Percentiles rank a stretch among this genome's conserved stretches.
These are phyloP conservation scores for Antennarius striatus DNA, from an alignment of 2,113 vertebrate species.

Conservation along the genomic window DNA sequence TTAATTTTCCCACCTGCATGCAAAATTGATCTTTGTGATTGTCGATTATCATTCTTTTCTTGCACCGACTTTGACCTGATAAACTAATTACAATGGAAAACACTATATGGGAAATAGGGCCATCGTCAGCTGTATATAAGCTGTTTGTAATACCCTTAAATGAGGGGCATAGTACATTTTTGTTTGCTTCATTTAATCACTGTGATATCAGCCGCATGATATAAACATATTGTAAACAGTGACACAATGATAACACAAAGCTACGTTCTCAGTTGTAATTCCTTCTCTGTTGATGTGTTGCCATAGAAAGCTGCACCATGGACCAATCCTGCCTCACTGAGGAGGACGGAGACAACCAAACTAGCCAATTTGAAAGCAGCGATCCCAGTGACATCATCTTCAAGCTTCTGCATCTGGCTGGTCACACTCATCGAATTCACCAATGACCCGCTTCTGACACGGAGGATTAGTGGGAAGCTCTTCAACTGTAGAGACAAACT, in stretches of 20 bases:
- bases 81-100: too few relatives aligned
- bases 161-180: background rate
- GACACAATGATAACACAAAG: background rate
- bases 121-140: background rate
- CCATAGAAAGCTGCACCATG: slow-evolving; percentile 69
- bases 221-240: slow-evolving; percentile 26
- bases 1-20: too few relatives aligned
- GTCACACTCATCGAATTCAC: slow-evolving; percentile 65
- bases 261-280: background rate
- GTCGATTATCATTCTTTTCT: background rate
- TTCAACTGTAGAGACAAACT: slow-evolving; percentile 2
- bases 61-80: too few relatives aligned
- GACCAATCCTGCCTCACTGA: slow-evolving; percentile 72
- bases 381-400: slow-evolving; percentile 71
- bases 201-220: slow-evolving; percentile 14
- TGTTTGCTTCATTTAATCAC: background rate
- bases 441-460: slow-evolving; percentile 57
- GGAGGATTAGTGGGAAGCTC: slow-evolving; percentile 5
- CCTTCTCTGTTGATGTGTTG: background rate
- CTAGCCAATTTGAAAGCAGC: slow-evolving; percentile 53
- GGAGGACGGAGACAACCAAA: slow-evolving; percentile 64
- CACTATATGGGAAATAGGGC: too few relatives aligned
- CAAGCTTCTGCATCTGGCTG: slow-evolving; percentile 69
- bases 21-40: too few relatives aligned
- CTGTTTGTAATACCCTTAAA: background rate